phyloP scores from a whole-genome alignment of 2,888 invertebrate species.

The Thecophora atra region DNA sequence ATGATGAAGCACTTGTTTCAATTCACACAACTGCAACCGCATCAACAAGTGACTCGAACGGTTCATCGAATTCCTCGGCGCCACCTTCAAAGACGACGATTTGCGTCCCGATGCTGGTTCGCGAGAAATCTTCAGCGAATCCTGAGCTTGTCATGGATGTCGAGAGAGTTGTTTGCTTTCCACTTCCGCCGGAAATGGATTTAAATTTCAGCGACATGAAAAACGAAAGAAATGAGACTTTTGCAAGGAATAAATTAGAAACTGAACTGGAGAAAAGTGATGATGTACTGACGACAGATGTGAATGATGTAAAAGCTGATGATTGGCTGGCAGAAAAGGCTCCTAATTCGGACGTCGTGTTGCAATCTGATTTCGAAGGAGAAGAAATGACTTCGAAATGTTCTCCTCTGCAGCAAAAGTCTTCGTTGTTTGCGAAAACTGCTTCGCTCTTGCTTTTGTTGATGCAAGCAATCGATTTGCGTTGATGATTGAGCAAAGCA shows the following conservation, averaged over 20 bases:
- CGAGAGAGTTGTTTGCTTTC: conserved; percentile 58
- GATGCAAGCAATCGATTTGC: too few relatives aligned
- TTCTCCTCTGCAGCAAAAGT: neutral
- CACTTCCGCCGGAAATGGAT: conserved; percentile 48
- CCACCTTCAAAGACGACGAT: conserved; percentile 55
- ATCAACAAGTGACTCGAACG: neutral
- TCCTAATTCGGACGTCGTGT: neutral
- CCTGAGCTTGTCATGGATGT: conserved; percentile 51
- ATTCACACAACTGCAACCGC: neutral
- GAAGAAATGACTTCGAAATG: neutral
- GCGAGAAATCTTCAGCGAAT: conserved; percentile 49
- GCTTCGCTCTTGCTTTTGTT: neutral
- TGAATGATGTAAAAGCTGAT: neutral
- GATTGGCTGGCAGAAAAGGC: neutral
- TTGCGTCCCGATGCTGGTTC: conserved; percentile 56
- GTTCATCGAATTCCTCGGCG: neutral
- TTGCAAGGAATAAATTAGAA: neutral
- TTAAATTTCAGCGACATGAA: neutral
- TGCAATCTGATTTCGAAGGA: neutral
- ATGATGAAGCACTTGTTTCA: neutral
- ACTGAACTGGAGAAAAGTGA: neutral
- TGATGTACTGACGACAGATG: neutral
- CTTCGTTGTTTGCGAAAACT: neutral
- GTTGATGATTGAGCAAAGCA: too few relatives aligned
- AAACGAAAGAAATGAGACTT: neutral